Percentiles rank a stretch among this genome's conserved stretches.
phyloP scores from a whole-genome alignment of 2,113 vertebrate species.

The Zosterops borbonicus region DNA sequence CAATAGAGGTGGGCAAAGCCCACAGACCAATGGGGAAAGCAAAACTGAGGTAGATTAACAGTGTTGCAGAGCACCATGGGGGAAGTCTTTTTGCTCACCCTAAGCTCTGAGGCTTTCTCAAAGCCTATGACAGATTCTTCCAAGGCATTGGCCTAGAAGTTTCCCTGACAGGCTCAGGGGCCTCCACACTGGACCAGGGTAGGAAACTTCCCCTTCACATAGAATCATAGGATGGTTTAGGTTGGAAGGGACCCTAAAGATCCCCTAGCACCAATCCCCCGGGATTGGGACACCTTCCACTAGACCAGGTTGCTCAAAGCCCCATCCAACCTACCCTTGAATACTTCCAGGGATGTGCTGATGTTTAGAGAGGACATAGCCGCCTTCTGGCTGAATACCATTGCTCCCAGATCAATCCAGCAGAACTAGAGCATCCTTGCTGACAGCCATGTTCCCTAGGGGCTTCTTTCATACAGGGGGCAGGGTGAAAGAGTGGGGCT shows the following conservation, averaged over 20 bases:
- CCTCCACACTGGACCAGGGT: not conserved
- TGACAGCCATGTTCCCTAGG: not conserved
- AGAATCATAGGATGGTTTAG: not conserved
- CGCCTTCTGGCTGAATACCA: not conserved
- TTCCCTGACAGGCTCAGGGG: too few relatives aligned
- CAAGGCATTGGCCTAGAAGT: too few relatives aligned
- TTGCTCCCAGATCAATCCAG: not conserved
- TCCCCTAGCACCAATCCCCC: not conserved
- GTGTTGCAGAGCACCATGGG: too few relatives aligned
- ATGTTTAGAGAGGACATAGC: not conserved
- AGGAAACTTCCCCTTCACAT: not conserved
- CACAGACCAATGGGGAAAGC: too few relatives aligned
- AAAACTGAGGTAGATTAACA: too few relatives aligned
- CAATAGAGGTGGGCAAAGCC: too few relatives aligned
- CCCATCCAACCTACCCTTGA: not conserved
- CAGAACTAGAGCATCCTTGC: not conserved
- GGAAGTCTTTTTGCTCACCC: too few relatives aligned
- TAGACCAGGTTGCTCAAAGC: not conserved
- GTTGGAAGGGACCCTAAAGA: not conserved
- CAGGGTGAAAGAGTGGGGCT: not conserved
- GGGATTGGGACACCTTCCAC: not conserved
- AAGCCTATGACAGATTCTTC: too few relatives aligned
- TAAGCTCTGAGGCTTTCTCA: too few relatives aligned
- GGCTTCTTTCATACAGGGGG: not conserved
- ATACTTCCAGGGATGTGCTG: not conserved